phyloP scores from a whole-genome alignment of 1,140 invertebrate species.

The Fopius arisanus region DNA sequence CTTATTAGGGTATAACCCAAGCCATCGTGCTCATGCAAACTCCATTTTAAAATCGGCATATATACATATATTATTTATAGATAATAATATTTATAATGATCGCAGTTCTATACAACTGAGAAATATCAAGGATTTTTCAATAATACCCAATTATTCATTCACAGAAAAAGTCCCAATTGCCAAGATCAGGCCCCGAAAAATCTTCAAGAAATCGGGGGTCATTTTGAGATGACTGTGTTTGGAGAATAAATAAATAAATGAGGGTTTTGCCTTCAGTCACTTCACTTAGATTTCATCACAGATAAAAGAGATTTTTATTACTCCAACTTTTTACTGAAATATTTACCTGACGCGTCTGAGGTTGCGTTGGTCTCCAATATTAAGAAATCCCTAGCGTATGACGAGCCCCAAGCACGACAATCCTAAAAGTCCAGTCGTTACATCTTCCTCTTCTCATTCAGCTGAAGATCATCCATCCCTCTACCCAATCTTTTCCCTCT shows the following conservation, averaged over 20 bases:
- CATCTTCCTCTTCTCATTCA: not conserved
- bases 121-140: not conserved
- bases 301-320: too few species aligned
- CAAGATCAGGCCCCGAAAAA: too few species aligned
- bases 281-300: too few species aligned
- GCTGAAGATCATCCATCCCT: not conserved
- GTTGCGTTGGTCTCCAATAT: not conserved
- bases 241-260: too few species aligned
- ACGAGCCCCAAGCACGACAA: not conserved
- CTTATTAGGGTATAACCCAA: conserved; percentile 29
- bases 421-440: conserved; percentile 5
- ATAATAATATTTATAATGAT: too few species aligned
- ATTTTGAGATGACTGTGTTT: too few species aligned
- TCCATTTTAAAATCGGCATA: conserved; percentile 18
- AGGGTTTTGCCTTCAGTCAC: too few species aligned
- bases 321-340: not conserved
- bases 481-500: conserved; percentile 3
- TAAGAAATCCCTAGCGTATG: not conserved
- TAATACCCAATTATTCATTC: too few species aligned
- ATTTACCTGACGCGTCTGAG: not conserved
- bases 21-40: conserved; percentile 26
- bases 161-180: too few species aligned
- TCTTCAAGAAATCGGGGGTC: too few species aligned
- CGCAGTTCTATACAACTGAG: too few species aligned
- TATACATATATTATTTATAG: conserved; percentile 21